These are phyloP conservation scores for Sebastes trivittatus DNA, from an alignment of 2,797 vertebrate genomes.

Conservation along the genomic window DNA sequence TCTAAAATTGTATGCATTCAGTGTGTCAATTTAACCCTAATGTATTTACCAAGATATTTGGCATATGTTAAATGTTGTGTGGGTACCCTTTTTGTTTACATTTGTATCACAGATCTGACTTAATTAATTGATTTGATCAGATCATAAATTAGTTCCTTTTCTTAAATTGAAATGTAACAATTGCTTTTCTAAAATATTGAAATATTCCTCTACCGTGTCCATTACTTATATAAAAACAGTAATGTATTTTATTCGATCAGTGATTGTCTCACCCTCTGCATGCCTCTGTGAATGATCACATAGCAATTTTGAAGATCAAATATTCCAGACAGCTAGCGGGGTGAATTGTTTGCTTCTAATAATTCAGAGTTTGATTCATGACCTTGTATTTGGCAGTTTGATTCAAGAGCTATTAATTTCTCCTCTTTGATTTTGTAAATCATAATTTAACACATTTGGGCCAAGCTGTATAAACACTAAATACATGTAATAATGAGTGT, in stretches of 20 bases:
- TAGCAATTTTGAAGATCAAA: not conserved
- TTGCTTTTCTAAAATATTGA: not conserved
- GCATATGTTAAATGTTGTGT: not conserved
- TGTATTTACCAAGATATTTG: not conserved
- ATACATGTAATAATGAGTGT: not conserved
- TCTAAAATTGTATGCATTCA: no score
- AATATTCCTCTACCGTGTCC: not conserved
- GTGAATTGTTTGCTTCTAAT: not conserved
- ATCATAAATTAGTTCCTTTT: not conserved
- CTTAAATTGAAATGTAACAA: not conserved
- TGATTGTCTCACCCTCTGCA: not conserved
- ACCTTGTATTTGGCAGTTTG: not conserved
- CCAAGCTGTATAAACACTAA: not conserved
- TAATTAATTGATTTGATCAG: no score
- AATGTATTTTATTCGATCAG: not conserved
- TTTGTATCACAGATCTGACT: not conserved
- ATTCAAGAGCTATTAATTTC: not conserved
- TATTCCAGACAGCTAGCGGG: not conserved
- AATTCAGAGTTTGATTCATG: not conserved
- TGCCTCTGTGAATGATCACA: not conserved
- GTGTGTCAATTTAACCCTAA: no score
- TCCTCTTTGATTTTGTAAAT: not conserved
- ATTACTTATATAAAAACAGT: not conserved
- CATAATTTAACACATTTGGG: not conserved
- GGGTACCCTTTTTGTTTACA: not conserved